Base-by-base conservation (phyloP, 2,797 vertebrate species). In the Balearica regulorum region DNA sequence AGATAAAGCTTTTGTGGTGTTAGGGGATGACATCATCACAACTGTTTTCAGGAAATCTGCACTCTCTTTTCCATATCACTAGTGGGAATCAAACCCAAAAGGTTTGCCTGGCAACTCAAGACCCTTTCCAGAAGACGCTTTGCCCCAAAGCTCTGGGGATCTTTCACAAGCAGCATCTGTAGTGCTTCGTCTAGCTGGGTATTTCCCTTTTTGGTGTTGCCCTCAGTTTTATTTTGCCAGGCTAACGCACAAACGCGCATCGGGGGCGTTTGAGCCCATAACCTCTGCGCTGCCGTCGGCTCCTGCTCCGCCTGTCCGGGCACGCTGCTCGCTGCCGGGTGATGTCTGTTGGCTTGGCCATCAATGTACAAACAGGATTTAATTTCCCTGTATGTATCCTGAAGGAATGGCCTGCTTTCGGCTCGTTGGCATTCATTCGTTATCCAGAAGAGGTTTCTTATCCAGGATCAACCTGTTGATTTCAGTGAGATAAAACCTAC, bases 231-330 rank as follows among this genome's bases (percentile, higher is more conserved):
- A 6, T 10, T 31, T 43, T 24, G 43, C 8, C 12, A 39, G 55
- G 35, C 19, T 2, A 3, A 5, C 0, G 51, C 24, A 8, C 19
- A 5, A 4, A 7, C 9, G 26, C 0, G 6, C 58, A 1, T 1
- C 5, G 37, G 33, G 37, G 46, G 37, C 6, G 4, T 16, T 17
- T 4, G 11, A 33, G 29, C 53, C 53, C 43, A 12, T 2, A 9
- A 4, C 16, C 48, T 22, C 49, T 3, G 15, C 19, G 13, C 49
- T 25, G 25, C 49, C 7, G 49, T 16, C 8, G 44, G 17, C n/a
- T 25, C 37, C 51, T 10, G 58, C 68, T 11, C 53, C 29, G 18
- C 51, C 51, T 17, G 51, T 11, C 51, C 26, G 16, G 28, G 51
- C 26, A 16, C 8, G 25, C 49, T 16, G 10, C 12, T 13, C 41